Evolutionary conservation across 2,888 invertebrate genomes (phyloP), one percentile per base, ranked within the genome.

Genomic region (Plagodis dolabraria): DNA sequence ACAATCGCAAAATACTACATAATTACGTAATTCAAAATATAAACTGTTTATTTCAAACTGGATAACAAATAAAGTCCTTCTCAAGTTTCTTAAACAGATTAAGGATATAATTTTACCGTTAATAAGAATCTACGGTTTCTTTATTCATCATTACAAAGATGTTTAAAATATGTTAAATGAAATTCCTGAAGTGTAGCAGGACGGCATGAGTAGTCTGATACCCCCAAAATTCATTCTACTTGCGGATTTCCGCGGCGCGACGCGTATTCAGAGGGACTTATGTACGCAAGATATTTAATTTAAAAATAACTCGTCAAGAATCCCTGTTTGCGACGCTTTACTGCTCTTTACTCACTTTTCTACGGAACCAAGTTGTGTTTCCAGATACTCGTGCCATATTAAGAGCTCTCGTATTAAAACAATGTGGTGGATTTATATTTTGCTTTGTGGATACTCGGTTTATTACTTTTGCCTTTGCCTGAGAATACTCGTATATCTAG

Each of bases 251-350:
- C 71, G 61, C 50, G 60, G 51, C 47, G 65, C 65, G 54, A 63
- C 68, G 60, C 60, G 64, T 68, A 63, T 75, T 70, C 69, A 60
- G 60, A 68, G 55, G 69, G 78, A 74, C 75, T 77, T 76, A 76
- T 74, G 76, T 74, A 67, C 64, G 72, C 64, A 74, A 79, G 83
- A 83, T 81, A 80, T 81, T 79, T 82, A 81, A 83, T 83, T 83
- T 80, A 70, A 80, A 80, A 78, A 78, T 81, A 80, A 77, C 81
- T 80, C 65, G 47, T 53, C 10, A 57, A 57, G 66, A 61, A 63
- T 66, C 46, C 48, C 46, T 52, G 57, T 57, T 64, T 53, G 61
- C 48, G 46, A 57, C 42, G 55, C 60, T 52, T 51, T 59, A 53
- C 33, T 10, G 46, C 12, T 7, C 54, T 51, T 54, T 47, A 45